These are phyloP conservation scores for Neoniphon sammara DNA, from an alignment of 2,797 vertebrate genomes.

Conservation along the genomic window DNA sequence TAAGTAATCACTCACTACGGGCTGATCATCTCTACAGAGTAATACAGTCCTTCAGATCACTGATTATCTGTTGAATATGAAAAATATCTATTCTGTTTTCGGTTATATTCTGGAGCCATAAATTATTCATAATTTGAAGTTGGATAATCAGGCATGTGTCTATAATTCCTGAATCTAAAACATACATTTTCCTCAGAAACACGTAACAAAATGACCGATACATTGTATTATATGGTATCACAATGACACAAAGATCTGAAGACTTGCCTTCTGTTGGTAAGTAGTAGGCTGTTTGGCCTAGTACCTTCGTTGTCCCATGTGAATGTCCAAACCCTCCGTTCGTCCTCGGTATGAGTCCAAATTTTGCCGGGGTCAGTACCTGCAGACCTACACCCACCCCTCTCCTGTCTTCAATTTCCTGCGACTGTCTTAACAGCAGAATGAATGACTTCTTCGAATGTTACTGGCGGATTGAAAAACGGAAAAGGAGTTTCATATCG, in stretches of 20 bases:
- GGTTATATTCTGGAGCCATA: not conserved
- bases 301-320: conserved; percentile 59
- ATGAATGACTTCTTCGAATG: not conserved
- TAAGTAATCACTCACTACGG: too few relatives aligned
- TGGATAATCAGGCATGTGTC: not conserved
- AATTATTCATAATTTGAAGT: not conserved
- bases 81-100: not conserved
- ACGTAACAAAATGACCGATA: too few relatives aligned
- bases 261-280: too few relatives aligned
- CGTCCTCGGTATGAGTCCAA: not conserved
- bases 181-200: too few relatives aligned
- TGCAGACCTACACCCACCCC: not conserved
- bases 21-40: too few relatives aligned
- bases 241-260: too few relatives aligned
- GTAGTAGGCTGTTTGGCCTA: not conserved
- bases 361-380: too few relatives aligned
- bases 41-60: too few relatives aligned
- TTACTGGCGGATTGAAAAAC: not conserved
- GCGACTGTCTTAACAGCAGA: too few relatives aligned
- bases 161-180: too few relatives aligned
- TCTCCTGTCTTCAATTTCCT: too few relatives aligned
- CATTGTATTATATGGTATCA: too few relatives aligned
- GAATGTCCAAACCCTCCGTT: conserved; percentile 7
- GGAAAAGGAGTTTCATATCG: not conserved
- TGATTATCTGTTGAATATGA: not conserved